Evolutionary conservation across 1,140 invertebrate genomes (phyloP), one percentile per base, ranked within the genome.

Genomic region (Aleiodes sp.): DNA sequence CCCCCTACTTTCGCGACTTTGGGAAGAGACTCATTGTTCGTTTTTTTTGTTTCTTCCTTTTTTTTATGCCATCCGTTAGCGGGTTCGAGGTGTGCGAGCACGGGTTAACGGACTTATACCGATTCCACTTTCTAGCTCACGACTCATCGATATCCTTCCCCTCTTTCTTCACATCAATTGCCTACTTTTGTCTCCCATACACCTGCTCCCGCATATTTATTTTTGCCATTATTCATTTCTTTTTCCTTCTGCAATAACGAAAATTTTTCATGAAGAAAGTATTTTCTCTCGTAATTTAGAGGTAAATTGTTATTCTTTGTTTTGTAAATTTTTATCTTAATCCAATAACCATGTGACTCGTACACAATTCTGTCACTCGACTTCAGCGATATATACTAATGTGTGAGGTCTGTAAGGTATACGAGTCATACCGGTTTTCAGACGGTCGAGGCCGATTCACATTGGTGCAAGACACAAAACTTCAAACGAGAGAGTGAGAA

Each of bases 351-450:
- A n/a, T n/a, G n/a, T n/a, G n/a, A n/a, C n/a, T n/a, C n/a, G n/a
- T n/a, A n/a, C n/a, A n/a, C n/a, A n/a, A n/a, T n/a, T n/a, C n/a
- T n/a, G n/a, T n/a, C n/a, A n/a, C n/a, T n/a, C n/a, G n/a, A n/a
- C n/a, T n/a, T n/a, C n/a, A n/a, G n/a, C n/a, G n/a, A n/a, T n/a
- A n/a, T n/a, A n/a, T n/a, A n/a, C n/a, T n/a, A n/a, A n/a, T n/a
- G n/a, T n/a, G n/a, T n/a, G n/a, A 10, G n/a, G 35, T 14, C 16
- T 52, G 14, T 26, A 4, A 46, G 10, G 26, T 29, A 37, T 59
- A 46, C 57, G 65, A 70, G 69, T 70, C 65, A 66, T 65, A 70
- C 69, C 64, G 69, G 69, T 70, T 64, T 67, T 63, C 35, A 16
- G n/a, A 26, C 12, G 59, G 14, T 56, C 24, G 29, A 35, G 19